Conservation (phyloP, 2,888 invertebrate species). For the Leucoma salicis region DNA sequence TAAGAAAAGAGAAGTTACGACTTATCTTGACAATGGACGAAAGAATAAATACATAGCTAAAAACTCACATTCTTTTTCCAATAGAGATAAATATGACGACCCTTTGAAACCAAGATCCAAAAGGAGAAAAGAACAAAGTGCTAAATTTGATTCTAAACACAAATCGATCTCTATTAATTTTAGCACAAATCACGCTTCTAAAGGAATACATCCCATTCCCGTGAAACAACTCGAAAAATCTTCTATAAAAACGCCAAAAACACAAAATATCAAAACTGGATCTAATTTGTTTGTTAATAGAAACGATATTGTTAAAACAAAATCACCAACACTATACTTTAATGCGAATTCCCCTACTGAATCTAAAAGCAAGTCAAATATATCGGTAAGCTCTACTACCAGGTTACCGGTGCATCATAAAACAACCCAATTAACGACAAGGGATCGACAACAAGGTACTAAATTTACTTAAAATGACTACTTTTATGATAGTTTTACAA, state of each 20-base stretch:
- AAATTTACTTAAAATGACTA: too few relatives aligned
- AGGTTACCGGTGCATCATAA: background rate
- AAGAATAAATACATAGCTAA: background rate
- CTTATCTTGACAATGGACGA: too few relatives aligned
- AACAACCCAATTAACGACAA: background rate
- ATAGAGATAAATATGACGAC: too few relatives aligned
- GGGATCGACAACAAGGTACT: background rate
- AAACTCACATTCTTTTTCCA: too few relatives aligned
- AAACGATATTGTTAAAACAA: background rate
- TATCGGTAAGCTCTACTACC: background rate
- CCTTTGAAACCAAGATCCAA: too few relatives aligned
- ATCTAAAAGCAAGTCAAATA: background rate
- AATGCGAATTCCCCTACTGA: background rate
- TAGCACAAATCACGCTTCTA: background rate
- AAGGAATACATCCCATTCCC: background rate
- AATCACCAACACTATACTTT: background rate
- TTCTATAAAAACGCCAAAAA: background rate
- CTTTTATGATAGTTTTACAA: too few relatives aligned
- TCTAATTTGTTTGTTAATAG: background rate
- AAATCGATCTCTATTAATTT: too few relatives aligned
- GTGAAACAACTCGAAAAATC: background rate
- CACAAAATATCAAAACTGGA: background rate
- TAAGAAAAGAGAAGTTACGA: too few relatives aligned
- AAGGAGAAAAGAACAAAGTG: background rate
- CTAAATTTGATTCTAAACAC: too few relatives aligned